phyloP scores from a whole-genome alignment of 2,797 vertebrate species.

The Peromyscus melanophrys region DNA sequence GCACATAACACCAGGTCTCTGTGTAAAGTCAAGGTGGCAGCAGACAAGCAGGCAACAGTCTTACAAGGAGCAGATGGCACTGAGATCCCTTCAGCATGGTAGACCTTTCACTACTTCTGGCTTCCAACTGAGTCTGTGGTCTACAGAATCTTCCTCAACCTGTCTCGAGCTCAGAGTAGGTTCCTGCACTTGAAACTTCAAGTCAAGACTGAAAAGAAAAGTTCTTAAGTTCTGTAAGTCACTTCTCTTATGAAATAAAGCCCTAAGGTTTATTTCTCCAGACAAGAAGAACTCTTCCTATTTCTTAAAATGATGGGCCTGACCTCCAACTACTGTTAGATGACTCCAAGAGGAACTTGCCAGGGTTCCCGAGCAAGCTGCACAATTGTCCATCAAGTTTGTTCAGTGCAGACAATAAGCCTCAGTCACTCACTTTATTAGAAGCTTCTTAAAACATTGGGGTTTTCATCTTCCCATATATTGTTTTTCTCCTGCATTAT shows the following conservation, averaged over 20 bases:
- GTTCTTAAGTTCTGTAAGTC: neutral
- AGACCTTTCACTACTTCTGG: neutral
- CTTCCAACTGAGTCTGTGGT: neutral
- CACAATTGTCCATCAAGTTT: neutral
- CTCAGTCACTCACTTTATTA: neutral
- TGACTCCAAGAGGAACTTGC: slow-evolving; percentile 13
- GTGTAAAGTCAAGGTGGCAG: neutral
- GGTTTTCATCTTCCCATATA: neutral
- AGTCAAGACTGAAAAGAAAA: neutral
- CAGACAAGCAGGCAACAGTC: neutral
- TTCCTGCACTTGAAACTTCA: slow-evolving; percentile 20
- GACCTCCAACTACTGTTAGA: neutral
- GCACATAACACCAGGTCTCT: neutral
- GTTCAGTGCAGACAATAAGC: neutral
- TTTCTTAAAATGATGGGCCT: slow-evolving; percentile 25
- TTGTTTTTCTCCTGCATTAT: slow-evolving; percentile 2
- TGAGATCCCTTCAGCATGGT: neutral
- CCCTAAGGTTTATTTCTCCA: neutral
- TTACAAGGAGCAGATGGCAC: neutral
- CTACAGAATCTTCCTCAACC: neutral
- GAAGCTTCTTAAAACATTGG: neutral
- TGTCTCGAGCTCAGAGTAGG: neutral
- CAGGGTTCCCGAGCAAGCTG: neutral
- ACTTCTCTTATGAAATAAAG: slow-evolving; percentile 49
- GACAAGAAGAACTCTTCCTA: slow-evolving; percentile 27